Evolutionary conservation across 2,888 invertebrate species (phyloP), one percentile per base, ranked within the genome.

Genomic region (Xanthia icteritia): DNA sequence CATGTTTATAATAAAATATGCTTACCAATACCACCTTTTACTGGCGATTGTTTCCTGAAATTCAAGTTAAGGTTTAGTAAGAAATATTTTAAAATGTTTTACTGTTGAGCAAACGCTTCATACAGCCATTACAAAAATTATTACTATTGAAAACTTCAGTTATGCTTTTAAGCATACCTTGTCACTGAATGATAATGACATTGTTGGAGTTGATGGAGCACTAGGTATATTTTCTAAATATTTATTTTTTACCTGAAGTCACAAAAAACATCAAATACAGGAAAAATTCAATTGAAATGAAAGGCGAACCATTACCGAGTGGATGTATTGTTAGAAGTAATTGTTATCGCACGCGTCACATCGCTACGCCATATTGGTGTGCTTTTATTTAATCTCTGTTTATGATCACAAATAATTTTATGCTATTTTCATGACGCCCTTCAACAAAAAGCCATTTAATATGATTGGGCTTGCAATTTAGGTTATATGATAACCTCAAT

Each of bases 1-100:
- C 17, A 58, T 17, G 36, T 20, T n/a, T 39, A 39, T 60, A 13
- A 39, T 51, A 68, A 66, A 23, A 64, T 74, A 66, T 67, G 56
- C 81, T 90, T 89, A 85, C 92, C 92, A 27, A 86, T 86, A 20
- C 89, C 88, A 15, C 75, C 73, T 48, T 82, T 79, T 42, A 87
- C 88, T 27, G 56, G 51, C 8, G 61, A 31, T 60, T 58, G 39
- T 20, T n/a, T 76, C 63, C 85, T 85, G 84, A 65, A 85, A 84
- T 42, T 73, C 31, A 71, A 74, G 5, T 23, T 56, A 58, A 23
- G 1, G 8, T 64, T 67, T 23, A 39, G 15, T 56, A n/a, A 27
- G 6, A 23, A 70, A 58, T 76, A 39, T n/a, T 27, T 39, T 27
- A n/a, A 8, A 31, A 31, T 23, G 9, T 15, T 36, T 54, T 31